Evolutionary conservation across 2,113 vertebrate genomes (phyloP).

Genomic region (Tamias sibiricus): DNA sequence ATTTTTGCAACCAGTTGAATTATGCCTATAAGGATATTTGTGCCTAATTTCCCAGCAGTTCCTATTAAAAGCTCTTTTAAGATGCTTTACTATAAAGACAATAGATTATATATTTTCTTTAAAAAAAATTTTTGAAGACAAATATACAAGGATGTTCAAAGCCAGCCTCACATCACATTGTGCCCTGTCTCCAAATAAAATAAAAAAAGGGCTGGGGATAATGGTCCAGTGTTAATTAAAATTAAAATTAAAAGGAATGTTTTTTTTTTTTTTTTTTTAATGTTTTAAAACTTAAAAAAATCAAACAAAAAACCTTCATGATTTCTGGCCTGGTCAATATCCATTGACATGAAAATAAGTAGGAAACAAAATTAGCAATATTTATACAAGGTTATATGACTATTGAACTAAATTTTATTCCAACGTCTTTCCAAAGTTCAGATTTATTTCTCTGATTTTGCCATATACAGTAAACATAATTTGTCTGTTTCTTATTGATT

Average conservation of each 20-base stretch:
- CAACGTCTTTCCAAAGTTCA: not conserved
- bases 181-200: too few relatives aligned
- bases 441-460: constrained; percentile 33
- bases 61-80: constrained; percentile 42
- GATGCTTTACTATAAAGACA: constrained; percentile 18
- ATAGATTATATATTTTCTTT: not conserved
- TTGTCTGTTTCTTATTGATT: not conserved
- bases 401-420: not conserved
- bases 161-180: too few relatives aligned
- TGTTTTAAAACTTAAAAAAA: not conserved
- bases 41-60: not conserved
- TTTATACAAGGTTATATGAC: not conserved
- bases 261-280: too few relatives aligned
- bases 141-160: too few relatives aligned
- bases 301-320: not conserved
- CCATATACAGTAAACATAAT: not conserved
- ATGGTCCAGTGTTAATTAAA: too few relatives aligned
- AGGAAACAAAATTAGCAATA: not conserved
- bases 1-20: not conserved
- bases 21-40: constrained; percentile 28
- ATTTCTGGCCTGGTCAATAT: not conserved
- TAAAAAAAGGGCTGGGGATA: too few relatives aligned
- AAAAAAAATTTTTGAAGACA: not conserved
- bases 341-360: not conserved
- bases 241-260: not conserved